phyloP scores from a whole-genome alignment of 2,797 vertebrate genomes.

The Distichodus sexfasciatus region DNA sequence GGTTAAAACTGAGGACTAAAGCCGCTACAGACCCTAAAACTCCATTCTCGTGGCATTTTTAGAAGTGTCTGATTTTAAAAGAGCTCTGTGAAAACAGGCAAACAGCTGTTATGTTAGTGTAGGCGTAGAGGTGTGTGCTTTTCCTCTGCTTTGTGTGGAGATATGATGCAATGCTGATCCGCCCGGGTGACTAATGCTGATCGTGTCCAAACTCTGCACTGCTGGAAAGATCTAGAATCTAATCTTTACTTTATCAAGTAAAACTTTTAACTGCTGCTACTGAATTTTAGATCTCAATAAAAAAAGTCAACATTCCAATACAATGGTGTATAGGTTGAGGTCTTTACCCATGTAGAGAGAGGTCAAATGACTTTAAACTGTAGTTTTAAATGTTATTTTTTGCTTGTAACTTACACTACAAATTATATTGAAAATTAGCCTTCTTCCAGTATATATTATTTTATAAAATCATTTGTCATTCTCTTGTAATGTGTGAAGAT shows the following conservation, averaged over 20 bases:
- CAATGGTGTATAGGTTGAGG: too few relatives aligned
- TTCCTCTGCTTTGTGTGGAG: conserved; percentile 1
- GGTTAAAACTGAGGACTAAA: too few relatives aligned
- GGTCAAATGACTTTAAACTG: too few relatives aligned
- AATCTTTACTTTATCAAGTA: background rate
- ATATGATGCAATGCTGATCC: conserved; percentile 37
- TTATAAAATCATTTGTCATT: too few relatives aligned
- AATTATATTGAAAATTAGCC: too few relatives aligned
- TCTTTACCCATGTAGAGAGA: too few relatives aligned
- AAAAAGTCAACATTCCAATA: too few relatives aligned
- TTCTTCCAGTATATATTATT: too few relatives aligned
- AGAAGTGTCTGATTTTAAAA: background rate
- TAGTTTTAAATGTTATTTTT: too few relatives aligned
- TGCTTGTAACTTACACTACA: too few relatives aligned
- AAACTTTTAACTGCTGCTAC: background rate
- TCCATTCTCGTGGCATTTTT: background rate
- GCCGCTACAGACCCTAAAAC: background rate
- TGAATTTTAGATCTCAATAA: background rate
- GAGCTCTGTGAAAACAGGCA: background rate
- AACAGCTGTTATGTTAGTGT: background rate
- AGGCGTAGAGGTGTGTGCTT: conserved; percentile 16
- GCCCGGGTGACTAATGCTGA: conserved; percentile 42
- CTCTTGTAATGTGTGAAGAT: too few relatives aligned
- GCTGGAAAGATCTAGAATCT: background rate
- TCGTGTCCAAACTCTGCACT: background rate